These are phyloP conservation scores for Megalops cyprinoides DNA, from an alignment of 2,797 vertebrate genomes.

Conservation along the genomic window DNA sequence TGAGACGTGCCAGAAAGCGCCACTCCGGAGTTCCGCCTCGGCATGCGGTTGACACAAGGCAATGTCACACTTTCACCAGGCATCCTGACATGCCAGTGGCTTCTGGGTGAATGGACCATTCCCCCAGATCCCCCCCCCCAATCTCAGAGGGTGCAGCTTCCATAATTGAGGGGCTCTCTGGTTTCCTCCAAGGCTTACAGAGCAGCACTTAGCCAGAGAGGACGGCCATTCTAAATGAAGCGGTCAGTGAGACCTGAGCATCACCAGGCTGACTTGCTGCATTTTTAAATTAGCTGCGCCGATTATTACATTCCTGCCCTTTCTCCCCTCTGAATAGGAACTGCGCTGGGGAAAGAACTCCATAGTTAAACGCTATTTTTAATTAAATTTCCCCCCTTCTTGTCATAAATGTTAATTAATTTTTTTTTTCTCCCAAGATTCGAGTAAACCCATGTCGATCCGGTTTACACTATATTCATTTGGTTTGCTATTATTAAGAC, in stretches of 20 bases:
- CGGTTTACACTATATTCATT: neutral
- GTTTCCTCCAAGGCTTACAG: neutral
- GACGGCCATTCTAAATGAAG: too few relatives aligned
- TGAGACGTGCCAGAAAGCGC: neutral
- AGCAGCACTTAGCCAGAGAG: neutral
- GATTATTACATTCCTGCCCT: neutral
- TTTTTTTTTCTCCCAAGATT: neutral
- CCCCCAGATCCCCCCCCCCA: neutral
- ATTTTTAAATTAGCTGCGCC: neutral
- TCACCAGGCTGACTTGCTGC: too few relatives aligned
- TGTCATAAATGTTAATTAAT: constrained; percentile 5
- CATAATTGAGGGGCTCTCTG: neutral
- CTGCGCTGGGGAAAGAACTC: neutral
- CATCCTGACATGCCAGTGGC: neutral
- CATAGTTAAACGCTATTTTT: constrained; percentile 6
- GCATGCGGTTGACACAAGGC: neutral
- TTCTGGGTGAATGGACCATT: too few relatives aligned
- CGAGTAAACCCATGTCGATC: neutral
- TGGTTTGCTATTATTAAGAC: neutral
- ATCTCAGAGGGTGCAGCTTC: neutral
- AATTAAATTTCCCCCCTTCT: neutral
- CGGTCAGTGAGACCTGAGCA: too few relatives aligned
- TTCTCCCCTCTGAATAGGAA: constrained; percentile 8
- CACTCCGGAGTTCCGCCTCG: neutral
- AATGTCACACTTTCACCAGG: neutral